phyloP scores from a whole-genome alignment of 2,797 vertebrate genomes.

The Avahi laniger region DNA sequence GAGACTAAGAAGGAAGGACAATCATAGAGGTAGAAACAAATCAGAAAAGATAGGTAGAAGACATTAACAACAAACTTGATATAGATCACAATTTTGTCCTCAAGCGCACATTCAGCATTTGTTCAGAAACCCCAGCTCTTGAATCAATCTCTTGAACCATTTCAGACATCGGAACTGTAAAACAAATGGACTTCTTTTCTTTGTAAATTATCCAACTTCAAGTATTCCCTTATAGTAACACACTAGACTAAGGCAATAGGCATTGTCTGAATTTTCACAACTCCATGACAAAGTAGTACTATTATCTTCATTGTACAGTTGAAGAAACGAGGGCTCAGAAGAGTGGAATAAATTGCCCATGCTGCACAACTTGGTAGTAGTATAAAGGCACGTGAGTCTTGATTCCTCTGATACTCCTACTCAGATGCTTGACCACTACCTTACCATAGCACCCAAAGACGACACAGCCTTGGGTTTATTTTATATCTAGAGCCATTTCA shows the following conservation, averaged over 20 bases:
- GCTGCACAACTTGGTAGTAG: not conserved
- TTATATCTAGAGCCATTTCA: not conserved
- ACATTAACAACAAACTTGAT: not conserved
- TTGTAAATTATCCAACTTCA: no score
- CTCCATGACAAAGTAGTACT: not conserved
- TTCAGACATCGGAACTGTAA: no score
- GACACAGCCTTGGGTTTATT: not conserved
- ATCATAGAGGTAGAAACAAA: not conserved
- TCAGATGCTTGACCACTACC: not conserved
- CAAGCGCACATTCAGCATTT: not conserved
- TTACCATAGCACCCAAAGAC: not conserved
- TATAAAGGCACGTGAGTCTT: not conserved
- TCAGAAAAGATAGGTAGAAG: not conserved
- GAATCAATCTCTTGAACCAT: not conserved
- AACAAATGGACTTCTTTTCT: no score
- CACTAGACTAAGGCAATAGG: no score
- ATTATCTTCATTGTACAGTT: not conserved
- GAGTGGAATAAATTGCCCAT: not conserved
- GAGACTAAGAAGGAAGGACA: not conserved
- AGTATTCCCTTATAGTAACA: no score
- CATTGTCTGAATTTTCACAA: not conserved
- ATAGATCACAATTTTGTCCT: not conserved
- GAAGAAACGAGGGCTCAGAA: slow-evolving; percentile 4
- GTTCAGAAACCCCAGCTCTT: not conserved
- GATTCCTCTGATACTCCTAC: not conserved